These are phyloP conservation scores for Dryomyza anilis DNA, from an alignment of 2,888 invertebrate genomes.

Conservation along the genomic window DNA sequence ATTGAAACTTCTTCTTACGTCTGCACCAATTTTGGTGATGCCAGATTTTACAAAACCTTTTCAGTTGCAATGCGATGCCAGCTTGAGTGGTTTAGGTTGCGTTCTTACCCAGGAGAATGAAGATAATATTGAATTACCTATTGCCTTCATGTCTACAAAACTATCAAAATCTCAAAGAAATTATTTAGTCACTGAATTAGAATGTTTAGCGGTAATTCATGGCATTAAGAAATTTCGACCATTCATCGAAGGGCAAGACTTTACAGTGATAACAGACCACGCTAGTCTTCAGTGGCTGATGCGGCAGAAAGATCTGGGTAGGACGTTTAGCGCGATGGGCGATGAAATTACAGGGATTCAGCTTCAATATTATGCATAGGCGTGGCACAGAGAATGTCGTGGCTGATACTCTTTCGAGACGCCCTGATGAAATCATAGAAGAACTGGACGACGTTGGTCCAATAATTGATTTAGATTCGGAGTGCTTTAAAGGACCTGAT, in stretches of 20 bases:
- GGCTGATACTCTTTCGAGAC: slow-evolving; percentile 11
- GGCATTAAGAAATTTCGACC: slow-evolving; percentile 16
- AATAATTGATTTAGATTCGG: neutral
- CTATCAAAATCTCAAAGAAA: slow-evolving; percentile 26
- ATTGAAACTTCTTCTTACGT: slow-evolving; percentile 15
- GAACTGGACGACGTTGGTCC: neutral
- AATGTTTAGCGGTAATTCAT: slow-evolving; percentile 21
- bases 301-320: slow-evolving; percentile 2
- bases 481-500: neutral
- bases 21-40: slow-evolving; percentile 5
- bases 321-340: slow-evolving; percentile 15
- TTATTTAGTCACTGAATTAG: slow-evolving; percentile 7
- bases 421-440: neutral
- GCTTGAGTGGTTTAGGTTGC: slow-evolving; percentile 21
- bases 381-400: slow-evolving; percentile 11
- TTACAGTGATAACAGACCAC: slow-evolving; percentile 17
- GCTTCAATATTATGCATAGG: slow-evolving; percentile 1
- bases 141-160: slow-evolving; percentile 30
- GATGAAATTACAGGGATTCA: slow-evolving; percentile 8
- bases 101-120: slow-evolving; percentile 28
- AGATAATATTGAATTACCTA: slow-evolving; percentile 22
- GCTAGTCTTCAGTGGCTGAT: slow-evolving; percentile 17
- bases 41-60: slow-evolving; percentile 21
- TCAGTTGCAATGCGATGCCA: slow-evolving; percentile 24
- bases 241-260: slow-evolving; percentile 11